Conservation (phyloP, 2,888 invertebrate species). For the Prenolepis imparis region DNA sequence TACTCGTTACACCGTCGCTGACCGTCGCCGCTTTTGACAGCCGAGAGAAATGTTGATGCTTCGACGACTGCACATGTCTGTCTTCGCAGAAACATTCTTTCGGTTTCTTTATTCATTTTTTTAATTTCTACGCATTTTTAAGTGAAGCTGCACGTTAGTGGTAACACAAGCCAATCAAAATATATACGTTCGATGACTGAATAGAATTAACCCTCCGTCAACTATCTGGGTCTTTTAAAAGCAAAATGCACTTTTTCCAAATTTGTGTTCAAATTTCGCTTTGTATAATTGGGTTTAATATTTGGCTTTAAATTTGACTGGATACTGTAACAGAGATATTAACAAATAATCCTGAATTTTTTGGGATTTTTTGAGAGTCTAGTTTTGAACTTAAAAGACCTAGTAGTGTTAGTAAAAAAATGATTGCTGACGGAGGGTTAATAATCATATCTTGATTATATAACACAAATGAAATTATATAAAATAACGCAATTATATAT, state of each 20-base stretch:
- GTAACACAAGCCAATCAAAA: background rate
- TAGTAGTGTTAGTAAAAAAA: too few species aligned
- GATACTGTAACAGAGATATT: too few species aligned
- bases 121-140: background rate
- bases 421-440: too few species aligned
- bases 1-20: conserved; percentile 42
- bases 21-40: conserved; percentile 63
- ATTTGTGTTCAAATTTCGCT: too few species aligned
- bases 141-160: background rate
- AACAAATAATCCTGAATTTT: too few species aligned
- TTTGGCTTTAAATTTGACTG: too few species aligned
- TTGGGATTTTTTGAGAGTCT: too few species aligned
- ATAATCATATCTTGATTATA: background rate
- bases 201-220: background rate
- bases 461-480: background rate
- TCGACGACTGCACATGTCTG: background rate
- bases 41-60: conserved; percentile 60
- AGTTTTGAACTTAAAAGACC: too few species aligned
- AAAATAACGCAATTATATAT: background rate
- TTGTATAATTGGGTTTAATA: too few species aligned
- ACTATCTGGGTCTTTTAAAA: too few species aligned
- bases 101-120: background rate
- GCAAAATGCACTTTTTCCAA: too few species aligned
- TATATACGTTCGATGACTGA: background rate
- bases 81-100: background rate